phyloP scores from a whole-genome alignment of 2,797 vertebrate genomes.

The Spinus pinus region DNA sequence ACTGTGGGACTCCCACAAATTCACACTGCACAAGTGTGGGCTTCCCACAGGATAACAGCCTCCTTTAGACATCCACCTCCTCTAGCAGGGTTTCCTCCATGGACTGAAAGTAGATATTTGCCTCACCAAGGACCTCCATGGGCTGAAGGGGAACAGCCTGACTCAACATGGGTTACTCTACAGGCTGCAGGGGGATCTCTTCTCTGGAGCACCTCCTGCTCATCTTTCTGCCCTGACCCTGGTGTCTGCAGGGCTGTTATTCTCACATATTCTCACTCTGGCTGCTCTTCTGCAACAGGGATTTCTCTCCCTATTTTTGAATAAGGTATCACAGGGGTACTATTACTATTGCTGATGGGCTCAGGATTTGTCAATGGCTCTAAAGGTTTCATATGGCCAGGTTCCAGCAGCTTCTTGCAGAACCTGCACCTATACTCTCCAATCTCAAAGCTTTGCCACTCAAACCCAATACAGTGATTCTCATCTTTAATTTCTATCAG shows the following conservation, averaged over 20 bases:
- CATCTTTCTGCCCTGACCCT: background rate
- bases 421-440: background rate
- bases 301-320: background rate
- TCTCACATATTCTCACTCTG: background rate
- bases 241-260: background rate
- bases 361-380: background rate
- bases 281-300: background rate
- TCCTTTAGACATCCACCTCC: background rate
- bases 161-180: background rate
- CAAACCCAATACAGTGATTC: background rate
- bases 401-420: background rate
- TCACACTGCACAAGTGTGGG: background rate
- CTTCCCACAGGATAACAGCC: background rate
- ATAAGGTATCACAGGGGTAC: accelerated
- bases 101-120: background rate
- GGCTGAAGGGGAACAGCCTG: background rate
- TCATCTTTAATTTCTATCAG: background rate
- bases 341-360: accelerated
- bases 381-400: accelerated
- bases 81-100: background rate
- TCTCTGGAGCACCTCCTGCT: background rate
- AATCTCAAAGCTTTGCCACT: background rate
- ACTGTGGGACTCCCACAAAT: background rate
- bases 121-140: accelerated
- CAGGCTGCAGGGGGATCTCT: background rate